Evolutionary conservation across 2,113 vertebrate species (phyloP).

Genomic region (Noturus placidus): DNA sequence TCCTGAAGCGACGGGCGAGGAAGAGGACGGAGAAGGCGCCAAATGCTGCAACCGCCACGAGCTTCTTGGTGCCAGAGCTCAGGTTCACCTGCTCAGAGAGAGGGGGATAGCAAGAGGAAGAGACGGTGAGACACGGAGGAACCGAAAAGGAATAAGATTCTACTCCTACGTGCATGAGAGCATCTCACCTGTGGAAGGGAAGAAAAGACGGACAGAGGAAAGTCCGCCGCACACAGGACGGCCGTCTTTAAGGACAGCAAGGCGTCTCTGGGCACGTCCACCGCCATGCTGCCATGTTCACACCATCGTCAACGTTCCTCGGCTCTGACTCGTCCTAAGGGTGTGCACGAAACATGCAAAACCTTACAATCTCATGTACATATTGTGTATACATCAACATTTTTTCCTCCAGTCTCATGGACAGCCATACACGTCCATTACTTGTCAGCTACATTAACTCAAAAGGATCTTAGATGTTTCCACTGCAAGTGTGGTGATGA

Average conservation of each 20-base stretch:
- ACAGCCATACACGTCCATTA: neutral
- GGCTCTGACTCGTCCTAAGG: conserved; percentile 44
- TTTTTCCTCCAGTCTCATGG: neutral
- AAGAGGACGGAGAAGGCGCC: conserved; percentile 85
- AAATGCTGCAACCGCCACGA: conserved; percentile 83
- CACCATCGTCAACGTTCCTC: conserved; percentile 30
- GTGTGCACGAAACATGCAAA: conserved; percentile 12
- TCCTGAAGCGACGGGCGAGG: conserved; percentile 88
- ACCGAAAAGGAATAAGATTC: neutral
- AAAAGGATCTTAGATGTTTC: neutral
- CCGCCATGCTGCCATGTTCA: conserved; percentile 81
- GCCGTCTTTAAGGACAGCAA: conserved; percentile 77
- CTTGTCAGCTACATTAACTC: neutral
- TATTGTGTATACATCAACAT: neutral
- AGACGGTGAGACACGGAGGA: neutral
- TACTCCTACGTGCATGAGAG: neutral
- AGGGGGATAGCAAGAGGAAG: neutral
- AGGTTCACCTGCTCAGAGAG: conserved; percentile 77
- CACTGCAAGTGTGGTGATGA: neutral
- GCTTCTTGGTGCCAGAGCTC: conserved; percentile 82
- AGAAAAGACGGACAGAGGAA: conserved; percentile 82
- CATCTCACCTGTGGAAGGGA: conserved; percentile 82
- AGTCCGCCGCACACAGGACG: conserved; percentile 77
- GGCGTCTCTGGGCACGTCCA: conserved; percentile 73
- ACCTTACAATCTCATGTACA: too few relatives aligned